Base-by-base conservation (phyloP, 2,888 invertebrate species). In the Cephalotes varians region DNA sequence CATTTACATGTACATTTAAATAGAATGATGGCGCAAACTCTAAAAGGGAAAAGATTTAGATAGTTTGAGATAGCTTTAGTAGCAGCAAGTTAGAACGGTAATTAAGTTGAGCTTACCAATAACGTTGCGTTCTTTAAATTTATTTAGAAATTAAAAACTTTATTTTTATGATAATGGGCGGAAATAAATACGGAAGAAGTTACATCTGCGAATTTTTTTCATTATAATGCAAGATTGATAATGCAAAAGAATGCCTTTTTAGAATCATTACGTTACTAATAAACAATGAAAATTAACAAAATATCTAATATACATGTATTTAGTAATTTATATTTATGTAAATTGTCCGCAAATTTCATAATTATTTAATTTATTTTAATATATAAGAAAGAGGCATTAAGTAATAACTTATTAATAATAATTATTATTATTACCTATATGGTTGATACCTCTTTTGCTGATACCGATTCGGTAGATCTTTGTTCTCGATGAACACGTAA, bases 121-220 rank as follows among this genome's bases (percentile, higher is more conserved):
- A 56, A 87, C 40, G 31, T 90, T 93, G 92, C 92, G 92, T 92
- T 91, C 90, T 87, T 77, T 90, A 92, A 93, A 92, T 93, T 93
- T 93, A 93, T 93, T 93, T 92, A 90, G 90, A 91, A 82, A 88
- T 90, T 87, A 85, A 88, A 86, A 86, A 86, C 69, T 83, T 40
- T 40, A 40, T 64, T 86, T 74, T 89, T 87, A 77, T 67, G 74
- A 83, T 81, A 85, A 84, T 71, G 72, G 67, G 65, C 18, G 34
- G 31, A 58, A n/a, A 44, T n/a, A 58, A 28, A 28, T 58, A n/a
- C 18, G 18, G 5, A 60, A 60, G 28, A 72, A 56, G 3, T 44
- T 72, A 28, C 40, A 40, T 18, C 54, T 18, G 25, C 12, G 3
- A 28, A 40, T 58, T 56, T 72, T 0, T 6, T 34, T 25, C 1